Evolutionary conservation across 2,888 invertebrate species (phyloP), one percentile per base, ranked within the genome.

Genomic region (Leucozona laternaria): DNA sequence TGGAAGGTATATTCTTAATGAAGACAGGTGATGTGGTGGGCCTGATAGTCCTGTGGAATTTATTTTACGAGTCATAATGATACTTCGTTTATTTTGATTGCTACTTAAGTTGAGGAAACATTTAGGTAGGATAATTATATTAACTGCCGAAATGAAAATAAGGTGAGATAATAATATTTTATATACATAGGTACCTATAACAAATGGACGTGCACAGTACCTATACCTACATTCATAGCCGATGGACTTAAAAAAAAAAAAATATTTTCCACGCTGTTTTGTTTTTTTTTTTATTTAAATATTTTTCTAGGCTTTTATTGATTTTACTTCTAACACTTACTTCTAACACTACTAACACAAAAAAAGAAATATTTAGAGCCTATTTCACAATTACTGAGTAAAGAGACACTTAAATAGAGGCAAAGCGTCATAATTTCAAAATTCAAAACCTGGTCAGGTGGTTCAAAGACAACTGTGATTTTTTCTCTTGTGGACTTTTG

Each of bases 1-100:
- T 72, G 64, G 15, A 10, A 15, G 73, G 57, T 57, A 48, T 60
- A 48, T 60, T 66, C 66, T 66, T 76, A 76, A 84, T 79, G 76
- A 72, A 53, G 64, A 71, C 53, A n/a, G 60, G 48, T 58, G 62
- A 40, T 58, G 55, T 62, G 31, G 48, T 62, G 45, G 20, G 48
- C 34, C 25, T 57, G 79, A 75, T 79, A 64, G 64, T 17, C 34
- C 20, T 66, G 28, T 22, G 28, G 10, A 53, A 66, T 20, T 66
- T 31, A 48, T 66, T 66, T 66, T 48, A 66, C 48, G 66, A 66
- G 20, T 48, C 31, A 66, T 66, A 66, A 66, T 66, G 45, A 66
- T 66, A 31, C 66, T 48, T 48, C 66, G 48, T 66, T 66, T 48
- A 66, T 66, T 66, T 66, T 66, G 48, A 66, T 66, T 45, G 66